These are phyloP conservation scores for Peribatodes rhomboidaria DNA, from an alignment of 2,888 invertebrate species.

Conservation along the genomic window DNA sequence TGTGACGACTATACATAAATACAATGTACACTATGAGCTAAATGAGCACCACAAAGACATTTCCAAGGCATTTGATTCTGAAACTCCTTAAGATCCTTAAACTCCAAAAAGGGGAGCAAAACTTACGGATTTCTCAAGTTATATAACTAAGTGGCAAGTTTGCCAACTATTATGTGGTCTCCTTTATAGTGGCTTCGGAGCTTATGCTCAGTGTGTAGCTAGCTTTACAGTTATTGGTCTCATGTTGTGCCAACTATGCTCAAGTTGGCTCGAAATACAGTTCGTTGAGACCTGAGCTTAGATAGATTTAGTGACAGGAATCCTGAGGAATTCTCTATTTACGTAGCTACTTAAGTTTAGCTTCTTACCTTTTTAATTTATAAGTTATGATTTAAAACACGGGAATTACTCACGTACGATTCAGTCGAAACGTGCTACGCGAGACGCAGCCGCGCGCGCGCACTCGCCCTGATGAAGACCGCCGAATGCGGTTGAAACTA, in stretches of 20 bases:
- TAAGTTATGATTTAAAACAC: too few species aligned
- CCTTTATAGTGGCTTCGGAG: constrained; percentile 49
- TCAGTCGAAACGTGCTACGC: too few species aligned
- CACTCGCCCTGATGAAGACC: too few species aligned
- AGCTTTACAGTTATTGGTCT: constrained; percentile 26
- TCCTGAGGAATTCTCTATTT: not conserved
- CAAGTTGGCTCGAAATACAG: constrained; percentile 20
- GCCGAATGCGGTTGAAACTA: too few species aligned
- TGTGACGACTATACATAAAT: not conserved
- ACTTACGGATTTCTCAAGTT: constrained; percentile 57
- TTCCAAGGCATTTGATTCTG: constrained; percentile 50
- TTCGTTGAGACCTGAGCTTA: not conserved
- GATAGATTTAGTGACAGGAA: not conserved
- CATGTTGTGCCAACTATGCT: constrained; percentile 28
- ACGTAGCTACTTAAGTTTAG: not conserved
- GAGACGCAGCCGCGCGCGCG: too few species aligned
- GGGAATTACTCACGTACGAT: too few species aligned
- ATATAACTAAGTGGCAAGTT: constrained; percentile 51
- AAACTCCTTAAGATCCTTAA: constrained; percentile 43
- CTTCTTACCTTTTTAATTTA: too few species aligned
- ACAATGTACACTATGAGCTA: not conserved
- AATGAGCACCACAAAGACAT: constrained; percentile 15
- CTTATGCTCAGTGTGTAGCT: constrained; percentile 38
- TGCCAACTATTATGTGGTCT: constrained; percentile 54
- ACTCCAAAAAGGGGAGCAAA: constrained; percentile 49